Evolutionary conservation across 2,888 invertebrate species (phyloP).

Genomic region (Autographa pulchrina): DNA sequence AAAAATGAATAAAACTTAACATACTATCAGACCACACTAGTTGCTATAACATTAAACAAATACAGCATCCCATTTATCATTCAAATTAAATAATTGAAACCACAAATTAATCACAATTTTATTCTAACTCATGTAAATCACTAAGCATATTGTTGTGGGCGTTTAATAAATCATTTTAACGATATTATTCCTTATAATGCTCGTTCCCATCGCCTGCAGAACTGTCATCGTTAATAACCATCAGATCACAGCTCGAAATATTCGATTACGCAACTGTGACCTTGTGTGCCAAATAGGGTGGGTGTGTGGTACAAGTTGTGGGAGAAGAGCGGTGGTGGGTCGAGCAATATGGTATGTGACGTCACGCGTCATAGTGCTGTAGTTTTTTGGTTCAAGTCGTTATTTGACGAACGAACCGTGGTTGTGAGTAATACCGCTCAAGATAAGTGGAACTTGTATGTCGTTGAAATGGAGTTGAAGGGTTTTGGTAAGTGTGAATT

Average conservation of each 20-base stretch:
- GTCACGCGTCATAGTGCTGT: not conserved
- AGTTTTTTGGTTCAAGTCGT: no score
- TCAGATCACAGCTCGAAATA: conserved; percentile 77
- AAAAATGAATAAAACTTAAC: no score
- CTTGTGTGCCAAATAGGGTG: conserved; percentile 76
- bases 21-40: not conserved
- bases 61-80: not conserved
- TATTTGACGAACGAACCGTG: no score
- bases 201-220: conserved; percentile 33
- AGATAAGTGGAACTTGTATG: no score
- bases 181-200: conserved; percentile 46
- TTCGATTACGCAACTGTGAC: conserved; percentile 73
- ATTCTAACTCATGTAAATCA: conserved; percentile 1
- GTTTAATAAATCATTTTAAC: conserved; percentile 43
- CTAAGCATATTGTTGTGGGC: not conserved
- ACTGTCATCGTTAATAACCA: conserved; percentile 59
- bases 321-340: conserved; percentile 36
- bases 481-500: no score
- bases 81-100: not conserved
- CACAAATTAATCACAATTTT: not conserved
- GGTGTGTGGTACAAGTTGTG: conserved; percentile 45
- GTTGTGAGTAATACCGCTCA: no score
- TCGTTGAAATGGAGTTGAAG: no score
- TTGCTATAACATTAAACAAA: not conserved
- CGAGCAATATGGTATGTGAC: not conserved